Conservation (phyloP, 2,888 invertebrate species). For the Macrophya alboannulata region DNA sequence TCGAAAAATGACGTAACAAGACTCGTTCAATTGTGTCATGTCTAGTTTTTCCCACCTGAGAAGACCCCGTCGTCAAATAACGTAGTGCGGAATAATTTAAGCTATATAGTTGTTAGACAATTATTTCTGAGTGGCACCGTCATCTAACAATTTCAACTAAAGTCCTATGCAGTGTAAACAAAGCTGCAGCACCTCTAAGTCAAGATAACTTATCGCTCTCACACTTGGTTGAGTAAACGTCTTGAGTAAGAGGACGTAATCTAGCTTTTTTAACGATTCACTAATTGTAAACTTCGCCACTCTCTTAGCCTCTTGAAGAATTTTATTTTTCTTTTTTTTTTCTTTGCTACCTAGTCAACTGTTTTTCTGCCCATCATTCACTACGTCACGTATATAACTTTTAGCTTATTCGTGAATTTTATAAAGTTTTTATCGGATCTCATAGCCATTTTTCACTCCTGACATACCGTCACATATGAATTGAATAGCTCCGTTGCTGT, state of each 20-base stretch:
- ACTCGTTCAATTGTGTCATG: conserved; percentile 23
- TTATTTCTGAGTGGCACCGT: conserved; percentile 14
- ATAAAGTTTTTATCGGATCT: not conserved
- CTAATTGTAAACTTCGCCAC: not conserved
- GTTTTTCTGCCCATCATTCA: not conserved
- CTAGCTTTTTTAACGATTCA: not conserved
- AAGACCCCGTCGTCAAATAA: not conserved
- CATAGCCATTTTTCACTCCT: not conserved
- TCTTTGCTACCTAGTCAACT: not conserved
- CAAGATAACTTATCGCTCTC: conserved; percentile 44
- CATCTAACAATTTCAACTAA: not conserved
- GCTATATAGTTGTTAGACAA: conserved; percentile 19
- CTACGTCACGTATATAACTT: not conserved
- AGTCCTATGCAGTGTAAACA: not conserved
- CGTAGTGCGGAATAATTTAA: not conserved
- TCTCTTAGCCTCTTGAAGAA: not conserved
- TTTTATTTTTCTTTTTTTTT: too few relatives aligned
- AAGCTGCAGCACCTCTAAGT: not conserved
- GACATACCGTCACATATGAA: not conserved
- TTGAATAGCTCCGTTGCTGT: not conserved
- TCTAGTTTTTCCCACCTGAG: conserved; percentile 31
- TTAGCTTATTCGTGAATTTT: not conserved
- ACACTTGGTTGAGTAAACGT: conserved; percentile 48
- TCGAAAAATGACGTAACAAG: not conserved
- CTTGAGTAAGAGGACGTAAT: conserved; percentile 20